phyloP scores from a whole-genome alignment of 2,797 vertebrate species.

The Sebastes steindachneri region DNA sequence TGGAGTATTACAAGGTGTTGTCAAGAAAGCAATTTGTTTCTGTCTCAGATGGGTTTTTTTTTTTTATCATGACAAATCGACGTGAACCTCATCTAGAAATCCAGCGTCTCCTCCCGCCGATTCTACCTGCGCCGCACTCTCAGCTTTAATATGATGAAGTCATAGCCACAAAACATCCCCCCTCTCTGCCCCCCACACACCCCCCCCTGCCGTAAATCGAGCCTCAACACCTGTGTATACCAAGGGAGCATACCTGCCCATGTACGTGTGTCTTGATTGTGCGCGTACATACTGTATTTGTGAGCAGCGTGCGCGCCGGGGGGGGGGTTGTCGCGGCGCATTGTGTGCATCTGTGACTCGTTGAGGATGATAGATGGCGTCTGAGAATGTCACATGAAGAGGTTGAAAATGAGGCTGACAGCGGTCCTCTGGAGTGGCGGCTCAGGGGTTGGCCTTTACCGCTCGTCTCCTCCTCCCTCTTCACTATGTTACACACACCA shows the following conservation, averaged over 20 bases:
- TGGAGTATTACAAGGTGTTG: conserved; percentile 81
- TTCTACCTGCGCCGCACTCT: conserved; percentile 43
- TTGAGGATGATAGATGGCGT: conserved; percentile 66
- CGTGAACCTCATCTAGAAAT: conserved; percentile 68
- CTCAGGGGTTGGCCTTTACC: conserved; percentile 59
- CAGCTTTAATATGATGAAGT: conserved; percentile 77
- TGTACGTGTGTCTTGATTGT: conserved; percentile 2
- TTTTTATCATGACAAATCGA: conserved; percentile 81
- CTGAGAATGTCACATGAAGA: conserved; percentile 68
- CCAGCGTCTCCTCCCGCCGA: conserved; percentile 41
- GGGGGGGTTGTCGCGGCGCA: not conserved
- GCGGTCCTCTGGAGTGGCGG: conserved; percentile 60
- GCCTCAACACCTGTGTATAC: conserved; percentile 41
- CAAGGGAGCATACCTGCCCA: conserved; percentile 2
- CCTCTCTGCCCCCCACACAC: not conserved
- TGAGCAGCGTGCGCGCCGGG: not conserved
- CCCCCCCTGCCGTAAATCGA: conserved; percentile 43
- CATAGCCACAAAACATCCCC: conserved; percentile 32
- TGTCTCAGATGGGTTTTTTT: conserved; percentile 74
- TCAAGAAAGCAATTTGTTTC: conserved; percentile 85
- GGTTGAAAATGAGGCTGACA: conserved; percentile 67
- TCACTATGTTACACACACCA: not conserved
- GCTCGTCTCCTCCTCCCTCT: conserved; percentile 33
- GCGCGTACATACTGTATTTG: not conserved
- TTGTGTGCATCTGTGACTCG: conserved; percentile 37